phyloP scores from a whole-genome alignment of 2,888 invertebrate genomes.

The Epicampocera succincta region DNA sequence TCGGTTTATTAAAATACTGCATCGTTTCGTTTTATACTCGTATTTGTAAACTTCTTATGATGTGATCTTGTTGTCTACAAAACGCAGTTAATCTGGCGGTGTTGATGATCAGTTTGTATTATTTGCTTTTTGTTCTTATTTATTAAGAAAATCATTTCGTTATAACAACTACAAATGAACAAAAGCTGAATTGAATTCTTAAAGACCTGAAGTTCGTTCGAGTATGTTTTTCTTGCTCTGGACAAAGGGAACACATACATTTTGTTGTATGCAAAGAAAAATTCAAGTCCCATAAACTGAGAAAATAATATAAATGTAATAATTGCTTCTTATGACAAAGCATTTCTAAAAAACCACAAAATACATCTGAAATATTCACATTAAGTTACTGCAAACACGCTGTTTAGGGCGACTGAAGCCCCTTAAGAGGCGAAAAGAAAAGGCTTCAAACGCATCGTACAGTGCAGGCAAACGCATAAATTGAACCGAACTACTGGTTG shows the following conservation, averaged over 20 bases:
- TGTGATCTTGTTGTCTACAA: slow-evolving; percentile 23
- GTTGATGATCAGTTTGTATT: slow-evolving; percentile 50
- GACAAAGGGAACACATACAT: slow-evolving; percentile 13
- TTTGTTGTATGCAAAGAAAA: slow-evolving; percentile 15
- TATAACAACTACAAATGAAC: slow-evolving; percentile 46
- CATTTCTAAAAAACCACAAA: slow-evolving; percentile 48
- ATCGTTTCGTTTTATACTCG: not conserved
- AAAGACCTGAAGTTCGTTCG: slow-evolving; percentile 29
- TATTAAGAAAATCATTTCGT: slow-evolving; percentile 38
- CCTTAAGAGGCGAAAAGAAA: too few relatives aligned
- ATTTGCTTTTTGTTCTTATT: slow-evolving; percentile 30
- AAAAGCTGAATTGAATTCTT: slow-evolving; percentile 47
- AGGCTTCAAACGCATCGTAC: too few relatives aligned
- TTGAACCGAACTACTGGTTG: too few relatives aligned
- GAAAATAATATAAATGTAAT: slow-evolving; percentile 59
- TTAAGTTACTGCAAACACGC: slow-evolving; percentile 20
- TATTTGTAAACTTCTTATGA: not conserved
- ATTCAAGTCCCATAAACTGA: slow-evolving; percentile 48
- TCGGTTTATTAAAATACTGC: not conserved
- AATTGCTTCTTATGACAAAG: slow-evolving; percentile 64
- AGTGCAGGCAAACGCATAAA: too few relatives aligned
- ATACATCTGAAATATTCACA: slow-evolving; percentile 45
- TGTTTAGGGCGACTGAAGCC: slow-evolving; percentile 7
- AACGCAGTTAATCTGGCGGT: slow-evolving; percentile 57
- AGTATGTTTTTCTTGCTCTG: slow-evolving; percentile 2